A percentile compares a stretch with the other conserved stretches of the same genome.
Evolutionary conservation across 1,140 invertebrate species (phyloP).

Genomic region (Frieseomelitta varia): DNA sequence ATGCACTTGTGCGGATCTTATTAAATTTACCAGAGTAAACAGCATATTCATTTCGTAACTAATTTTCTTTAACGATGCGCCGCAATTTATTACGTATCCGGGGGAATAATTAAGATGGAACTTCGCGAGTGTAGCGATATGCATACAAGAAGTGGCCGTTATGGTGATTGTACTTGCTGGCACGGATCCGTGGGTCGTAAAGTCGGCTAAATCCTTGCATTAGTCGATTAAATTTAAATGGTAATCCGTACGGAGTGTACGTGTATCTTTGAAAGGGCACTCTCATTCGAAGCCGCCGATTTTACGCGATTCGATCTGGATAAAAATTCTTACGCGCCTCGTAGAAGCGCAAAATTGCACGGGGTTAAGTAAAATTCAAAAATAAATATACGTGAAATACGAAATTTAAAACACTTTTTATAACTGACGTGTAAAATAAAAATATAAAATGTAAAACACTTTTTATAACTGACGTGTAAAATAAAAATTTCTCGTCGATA

Average conservation of each 20-base stretch:
- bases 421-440: too few species aligned
- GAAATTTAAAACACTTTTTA: too few species aligned
- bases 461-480: too few species aligned
- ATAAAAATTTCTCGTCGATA: too few species aligned
- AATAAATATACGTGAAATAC: too few species aligned
- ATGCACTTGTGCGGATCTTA: not conserved
- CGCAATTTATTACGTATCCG: not conserved
- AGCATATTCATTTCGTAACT: not conserved
- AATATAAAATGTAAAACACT: too few species aligned
- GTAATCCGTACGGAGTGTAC: not conserved
- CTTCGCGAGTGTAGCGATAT: not conserved
- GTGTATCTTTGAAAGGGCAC: too few species aligned
- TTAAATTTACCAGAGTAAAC: not conserved
- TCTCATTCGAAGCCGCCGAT: too few species aligned
- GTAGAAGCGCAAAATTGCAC: too few species aligned
- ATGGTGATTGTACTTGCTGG: not conserved
- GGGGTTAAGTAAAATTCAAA: too few species aligned
- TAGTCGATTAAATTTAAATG: conserved; percentile 5
- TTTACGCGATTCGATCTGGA: too few species aligned
- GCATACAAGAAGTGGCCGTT: not conserved
- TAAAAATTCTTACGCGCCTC: too few species aligned
- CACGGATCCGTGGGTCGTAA: not conserved
- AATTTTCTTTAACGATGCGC: not conserved
- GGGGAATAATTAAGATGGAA: not conserved
- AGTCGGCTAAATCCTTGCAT: not conserved